A percentile compares a stretch with the other conserved stretches of the same genome.
phyloP scores from a whole-genome alignment of 1,140 invertebrate species.

The Tenebrio molitor region DNA sequence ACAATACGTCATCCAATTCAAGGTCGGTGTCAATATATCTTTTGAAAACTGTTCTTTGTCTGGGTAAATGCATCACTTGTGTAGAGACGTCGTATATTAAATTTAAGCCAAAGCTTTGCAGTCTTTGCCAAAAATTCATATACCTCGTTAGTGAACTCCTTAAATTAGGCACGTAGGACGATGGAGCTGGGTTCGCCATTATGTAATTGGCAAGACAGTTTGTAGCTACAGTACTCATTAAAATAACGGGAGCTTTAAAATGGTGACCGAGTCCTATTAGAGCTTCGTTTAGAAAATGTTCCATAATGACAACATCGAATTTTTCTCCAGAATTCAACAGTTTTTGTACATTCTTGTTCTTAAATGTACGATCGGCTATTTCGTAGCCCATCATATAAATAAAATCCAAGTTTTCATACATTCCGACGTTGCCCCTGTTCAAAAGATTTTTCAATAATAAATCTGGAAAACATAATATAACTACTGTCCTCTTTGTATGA shows the following conservation, averaged over 20 bases:
- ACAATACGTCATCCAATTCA: slow-evolving; percentile 66
- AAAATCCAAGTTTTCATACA: background rate
- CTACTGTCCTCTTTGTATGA: no score
- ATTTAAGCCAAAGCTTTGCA: background rate
- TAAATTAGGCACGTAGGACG: background rate
- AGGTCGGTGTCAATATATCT: slow-evolving; percentile 65
- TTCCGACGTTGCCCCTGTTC: background rate
- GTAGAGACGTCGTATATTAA: background rate
- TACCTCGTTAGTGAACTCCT: background rate
- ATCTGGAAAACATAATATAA: no score
- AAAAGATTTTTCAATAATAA: background rate
- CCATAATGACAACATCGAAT: slow-evolving; percentile 41
- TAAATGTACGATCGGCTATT: background rate
- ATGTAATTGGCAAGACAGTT: background rate
- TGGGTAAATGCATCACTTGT: background rate
- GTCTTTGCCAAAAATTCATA: slow-evolving; percentile 17
- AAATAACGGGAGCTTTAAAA: slow-evolving; percentile 8
- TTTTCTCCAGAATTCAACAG: slow-evolving; percentile 9
- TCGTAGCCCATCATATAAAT: background rate
- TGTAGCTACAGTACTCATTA: background rate
- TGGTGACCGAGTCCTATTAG: slow-evolving; percentile 6
- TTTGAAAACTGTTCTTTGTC: background rate
- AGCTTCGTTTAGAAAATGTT: slow-evolving; percentile 43
- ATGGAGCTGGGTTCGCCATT: slow-evolving; percentile 12
- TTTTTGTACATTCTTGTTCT: slow-evolving; percentile 25